Base-by-base conservation (phyloP, 2,888 invertebrate species). In the Sesamia inferens region DNA sequence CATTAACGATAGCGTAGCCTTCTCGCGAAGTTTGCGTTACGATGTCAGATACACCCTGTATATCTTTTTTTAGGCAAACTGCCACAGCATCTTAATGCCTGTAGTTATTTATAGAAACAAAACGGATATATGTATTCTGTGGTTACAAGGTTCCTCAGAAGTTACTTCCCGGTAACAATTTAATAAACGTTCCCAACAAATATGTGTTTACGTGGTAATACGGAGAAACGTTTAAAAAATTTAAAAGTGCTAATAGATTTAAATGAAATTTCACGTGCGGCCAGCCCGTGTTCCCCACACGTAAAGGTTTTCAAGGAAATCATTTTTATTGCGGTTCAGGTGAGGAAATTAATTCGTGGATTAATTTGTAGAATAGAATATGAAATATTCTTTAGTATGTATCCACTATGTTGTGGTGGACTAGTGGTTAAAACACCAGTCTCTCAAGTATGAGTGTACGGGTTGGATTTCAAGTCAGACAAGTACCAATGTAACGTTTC, bases 251-350 rank as follows among this genome's bases (percentile, higher is more conserved):
- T 83, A 73, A 85, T 59, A 75, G 76, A 71, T 67, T 47, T 78
- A 68, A 84, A 73, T 79, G 73, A 79, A 73, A 65, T 73, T 71
- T 72, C 57, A 62, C 65, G 58, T 76, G 78, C 48, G 8, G 54
- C 39, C 42, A 10, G 68, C 31, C 1, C 11, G 24, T 4, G 54
- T 31, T 31, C 54, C 69, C 42, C 62, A 67, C 83, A 85, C 86
- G 84, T 74, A 76, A 85, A 86, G 86, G 85, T 82, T 84, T 85
- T 74, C 84, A 59, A 73, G 70, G 86, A 85, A 86, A 61, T 13
- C 31, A n/a, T 62, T 48, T 71, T 72, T 72, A 77, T 81, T 59
- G 58, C 58, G 24, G 14, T 22, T 74, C 82, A 79, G 68, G 73
- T 71, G 69, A 19, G 70, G 24, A 59, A 76, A 83, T 83, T 76